Evolutionary conservation across 2,888 invertebrate species (phyloP).

Genomic region (Tanypteryx hageni): DNA sequence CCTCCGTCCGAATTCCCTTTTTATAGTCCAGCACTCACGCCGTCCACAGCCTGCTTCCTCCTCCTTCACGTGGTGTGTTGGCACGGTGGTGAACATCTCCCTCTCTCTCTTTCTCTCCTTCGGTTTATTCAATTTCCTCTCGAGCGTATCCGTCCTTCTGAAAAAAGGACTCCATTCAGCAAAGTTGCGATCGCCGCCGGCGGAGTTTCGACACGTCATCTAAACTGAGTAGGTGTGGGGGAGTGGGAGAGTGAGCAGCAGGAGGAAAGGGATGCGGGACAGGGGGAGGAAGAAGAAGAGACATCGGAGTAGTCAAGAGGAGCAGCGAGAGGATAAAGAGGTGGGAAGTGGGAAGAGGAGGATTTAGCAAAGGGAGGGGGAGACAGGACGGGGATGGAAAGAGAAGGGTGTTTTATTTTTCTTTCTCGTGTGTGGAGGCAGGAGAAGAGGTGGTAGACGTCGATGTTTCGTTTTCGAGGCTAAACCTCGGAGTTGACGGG

Average conservation of each 20-base stretch:
- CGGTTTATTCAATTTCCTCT: slow-evolving; percentile 28
- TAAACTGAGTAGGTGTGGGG: background rate
- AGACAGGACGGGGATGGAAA: background rate
- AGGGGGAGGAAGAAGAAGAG: background rate
- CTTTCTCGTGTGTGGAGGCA: background rate
- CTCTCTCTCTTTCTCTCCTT: background rate
- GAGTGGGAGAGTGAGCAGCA: background rate
- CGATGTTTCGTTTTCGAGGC: background rate
- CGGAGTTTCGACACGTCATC: slow-evolving; percentile 9
- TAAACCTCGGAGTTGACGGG: background rate
- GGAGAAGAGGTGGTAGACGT: background rate
- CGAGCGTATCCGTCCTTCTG: background rate
- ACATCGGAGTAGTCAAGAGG: too few relatives aligned
- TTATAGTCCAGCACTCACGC: background rate
- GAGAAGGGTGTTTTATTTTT: background rate
- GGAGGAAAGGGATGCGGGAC: background rate
- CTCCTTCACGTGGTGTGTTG: background rate
- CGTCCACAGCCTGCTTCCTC: background rate
- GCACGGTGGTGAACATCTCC: background rate
- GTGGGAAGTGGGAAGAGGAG: too few relatives aligned
- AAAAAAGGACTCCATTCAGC: slow-evolving; percentile 24
- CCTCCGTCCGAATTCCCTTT: background rate
- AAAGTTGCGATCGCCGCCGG: slow-evolving; percentile 24
- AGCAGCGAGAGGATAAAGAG: too few relatives aligned
- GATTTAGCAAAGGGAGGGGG: background rate